A percentile compares a stretch with the other conserved stretches of the same genome.
Evolutionary conservation across 2,888 invertebrate genomes (phyloP).

Genomic region (Melanostoma scalare): DNA sequence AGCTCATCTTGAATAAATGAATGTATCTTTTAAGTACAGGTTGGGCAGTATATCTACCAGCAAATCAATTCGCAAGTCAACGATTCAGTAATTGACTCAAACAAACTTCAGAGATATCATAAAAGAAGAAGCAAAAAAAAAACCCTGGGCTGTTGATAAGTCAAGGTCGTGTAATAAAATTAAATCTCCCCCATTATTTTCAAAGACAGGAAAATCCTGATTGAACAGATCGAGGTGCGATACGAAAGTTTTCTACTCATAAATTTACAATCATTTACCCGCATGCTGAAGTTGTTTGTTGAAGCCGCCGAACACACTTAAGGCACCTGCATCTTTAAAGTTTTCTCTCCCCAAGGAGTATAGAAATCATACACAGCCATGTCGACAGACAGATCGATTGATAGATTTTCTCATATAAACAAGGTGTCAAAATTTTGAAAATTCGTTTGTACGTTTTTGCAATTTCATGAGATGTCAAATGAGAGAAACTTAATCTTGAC

Average conservation of each 20-base stretch:
- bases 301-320: slow-evolving; percentile 12
- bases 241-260: slow-evolving; percentile 66
- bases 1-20: slow-evolving; percentile 39
- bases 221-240: slow-evolving; percentile 43
- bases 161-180: slow-evolving; percentile 61
- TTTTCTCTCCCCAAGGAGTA: slow-evolving; percentile 60
- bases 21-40: background rate
- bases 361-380: no score
- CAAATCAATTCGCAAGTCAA: slow-evolving; percentile 24
- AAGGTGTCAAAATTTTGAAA: no score
- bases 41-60: background rate
- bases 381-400: no score
- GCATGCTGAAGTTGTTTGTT: slow-evolving; percentile 16
- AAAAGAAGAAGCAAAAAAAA: background rate
- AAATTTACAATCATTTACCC: slow-evolving; percentile 58
- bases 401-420: no score
- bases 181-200: slow-evolving; percentile 39
- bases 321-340: slow-evolving; percentile 41
- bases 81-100: slow-evolving; percentile 16
- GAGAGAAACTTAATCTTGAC: no score
- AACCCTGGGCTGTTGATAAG: slow-evolving; percentile 31
- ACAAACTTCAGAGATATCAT: background rate
- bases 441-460: no score
- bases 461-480: no score
- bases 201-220: slow-evolving; percentile 65